Conservation (phyloP, 1,140 invertebrate genomes). For the Laupala kohalensis region DNA sequence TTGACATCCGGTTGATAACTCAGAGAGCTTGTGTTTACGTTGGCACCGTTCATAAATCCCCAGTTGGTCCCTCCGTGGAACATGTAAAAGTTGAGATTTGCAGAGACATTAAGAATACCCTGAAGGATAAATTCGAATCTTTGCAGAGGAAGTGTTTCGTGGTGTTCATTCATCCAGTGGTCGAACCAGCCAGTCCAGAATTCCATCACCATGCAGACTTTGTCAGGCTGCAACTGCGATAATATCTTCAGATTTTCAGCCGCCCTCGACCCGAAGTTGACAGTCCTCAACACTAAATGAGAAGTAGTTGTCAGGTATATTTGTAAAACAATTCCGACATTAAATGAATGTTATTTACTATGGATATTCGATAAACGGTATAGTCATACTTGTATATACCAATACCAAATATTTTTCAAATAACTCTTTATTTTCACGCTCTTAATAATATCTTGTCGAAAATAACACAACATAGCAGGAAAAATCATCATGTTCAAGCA, state of each 20-base stretch:
- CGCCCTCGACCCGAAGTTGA: conserved; percentile 36
- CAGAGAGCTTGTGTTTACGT: conserved; percentile 23
- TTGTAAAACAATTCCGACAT: no score
- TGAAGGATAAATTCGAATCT: conserved; percentile 17
- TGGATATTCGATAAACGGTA: no score
- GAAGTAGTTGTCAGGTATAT: no score
- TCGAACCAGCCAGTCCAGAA: conserved; percentile 56
- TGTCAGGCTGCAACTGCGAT: conserved; percentile 34
- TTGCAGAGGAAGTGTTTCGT: neutral
- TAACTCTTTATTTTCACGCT: no score
- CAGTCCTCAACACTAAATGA: conserved; percentile 30
- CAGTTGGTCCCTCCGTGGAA: conserved; percentile 59
- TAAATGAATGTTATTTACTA: no score
- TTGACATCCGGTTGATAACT: conserved; percentile 34
- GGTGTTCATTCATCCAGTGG: conserved; percentile 33
- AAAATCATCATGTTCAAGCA: no score
- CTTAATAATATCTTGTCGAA: no score
- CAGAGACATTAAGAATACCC: conserved; percentile 28
- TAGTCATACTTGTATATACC: no score
- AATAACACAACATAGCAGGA: no score
- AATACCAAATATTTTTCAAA: no score
- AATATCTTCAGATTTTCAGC: conserved; percentile 28
- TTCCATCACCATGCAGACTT: conserved; percentile 46
- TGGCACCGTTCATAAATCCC: conserved; percentile 51
- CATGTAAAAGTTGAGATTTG: conserved; percentile 56